Base-by-base conservation (phyloP, 53 echinoderm and acorn worm species). In the Astropecten irregularis region DNA sequence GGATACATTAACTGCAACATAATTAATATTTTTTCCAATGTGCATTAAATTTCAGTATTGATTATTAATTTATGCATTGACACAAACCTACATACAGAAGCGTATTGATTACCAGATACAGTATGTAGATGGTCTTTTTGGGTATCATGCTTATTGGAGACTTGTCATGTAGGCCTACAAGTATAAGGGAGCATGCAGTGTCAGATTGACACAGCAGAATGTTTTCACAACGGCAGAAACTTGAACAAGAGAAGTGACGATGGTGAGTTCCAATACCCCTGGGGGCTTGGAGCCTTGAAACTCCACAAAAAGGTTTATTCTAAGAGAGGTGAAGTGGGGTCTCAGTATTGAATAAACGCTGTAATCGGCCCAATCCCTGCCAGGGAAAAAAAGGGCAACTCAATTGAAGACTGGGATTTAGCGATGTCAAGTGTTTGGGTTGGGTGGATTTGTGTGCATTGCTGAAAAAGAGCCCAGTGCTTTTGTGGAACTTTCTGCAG, bases 361-460 rank as follows among this genome's bases (percentile, higher is more conserved):
- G 11, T 65, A 65, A 65, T 65, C 65, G 9, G n/a, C 18, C 65
- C 38, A 20, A 38, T 37, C 65, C 1, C 20, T 9, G 14, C 3
- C 4, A 18, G 18, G 1, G 35, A 38, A 65, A 65, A 58, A 65
- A 38, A 37, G 6, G 36, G 13, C 20, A 0, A 65, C 20, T 18
- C 18, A 18, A 35, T 3, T 65, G 38, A 8, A 46, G 8, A 14
- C 63, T 33, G 11, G 30, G 36, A 21, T 65, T 65, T 65, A 65
- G 35, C 37, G 65, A n/a, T 65, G 65, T 65, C 38, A 65, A 65
- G 38, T 65, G 65, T 65, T 65, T 37, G 37, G 65, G 15, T 65
- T 65, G n/a, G 65, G 19, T 8, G 38, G 6, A 2, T 65, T 65
- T 65, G 36, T 65, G 65, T 65, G 47, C 8, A 27, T 58, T 26